Evolutionary conservation across 2,888 invertebrate genomes (phyloP), one percentile per base, ranked within the genome.

Genomic region (Coecobrya sp.): DNA sequence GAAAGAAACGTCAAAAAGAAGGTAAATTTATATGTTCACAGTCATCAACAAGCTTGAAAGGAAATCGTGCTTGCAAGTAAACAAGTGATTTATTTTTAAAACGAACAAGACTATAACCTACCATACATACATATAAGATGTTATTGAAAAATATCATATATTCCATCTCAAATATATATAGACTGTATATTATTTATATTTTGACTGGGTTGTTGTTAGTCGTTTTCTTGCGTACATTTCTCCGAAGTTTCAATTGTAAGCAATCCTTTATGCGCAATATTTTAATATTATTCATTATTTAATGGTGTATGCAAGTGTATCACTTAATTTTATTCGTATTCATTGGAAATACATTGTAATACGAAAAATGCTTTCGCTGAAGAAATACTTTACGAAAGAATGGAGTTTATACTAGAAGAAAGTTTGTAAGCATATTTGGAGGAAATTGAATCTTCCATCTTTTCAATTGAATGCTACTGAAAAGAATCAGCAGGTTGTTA

Each of bases 391-490:
- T 0, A 8, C 59, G 2, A 4, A 59, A 36, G n/a, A 36, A 2
- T 36, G 36, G 22, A 8, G n/a, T 8, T 68, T 65, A 5, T 65
- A 5, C 25, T 22, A 25, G 49, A 25, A 45, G 49, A 22, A 49
- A 4, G 36, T 73, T 42, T 13, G n/a, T 4, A 19, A 30, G 36
- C 16, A 73, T 5, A 36, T 42, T 73, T 36, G 22, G 42, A 86
- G 68, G 68, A 70, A 86, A 86, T 86, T 86, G 68, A 86, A 86
- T 86, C 84, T 36, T 49, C 85, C 27, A n/a, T 85, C n/a, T 22
- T 73, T 73, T 73, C 45, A n/a, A 19, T 49, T 22, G 76, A 76
- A 30, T 49, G 30, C n/a, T n/a, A 36, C n/a, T 70, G 81, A 81
- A 81, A 81, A 59, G 81, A 81, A 52, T 19, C 27, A 55, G 81